phyloP scores from a whole-genome alignment of 2,113 vertebrate species.

The Sitta europaea region DNA sequence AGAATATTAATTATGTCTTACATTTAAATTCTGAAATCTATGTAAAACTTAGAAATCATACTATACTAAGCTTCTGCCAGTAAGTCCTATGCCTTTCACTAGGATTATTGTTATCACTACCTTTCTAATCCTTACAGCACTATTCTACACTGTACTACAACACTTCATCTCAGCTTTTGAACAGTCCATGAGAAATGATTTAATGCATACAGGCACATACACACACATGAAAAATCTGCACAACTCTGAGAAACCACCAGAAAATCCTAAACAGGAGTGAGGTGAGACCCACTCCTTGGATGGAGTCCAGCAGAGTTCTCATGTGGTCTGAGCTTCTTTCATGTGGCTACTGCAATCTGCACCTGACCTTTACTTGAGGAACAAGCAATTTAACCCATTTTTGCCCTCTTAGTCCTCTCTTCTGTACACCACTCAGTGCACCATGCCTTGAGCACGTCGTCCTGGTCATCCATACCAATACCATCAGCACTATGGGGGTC shows the following conservation, averaged over 20 bases:
- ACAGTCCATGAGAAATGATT: neutral
- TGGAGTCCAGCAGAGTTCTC: neutral
- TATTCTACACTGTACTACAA: neutral
- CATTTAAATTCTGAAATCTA: neutral
- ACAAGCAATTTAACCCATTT: neutral
- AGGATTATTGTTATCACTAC: neutral
- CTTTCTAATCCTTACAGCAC: neutral
- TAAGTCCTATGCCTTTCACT: neutral
- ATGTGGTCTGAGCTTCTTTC: neutral
- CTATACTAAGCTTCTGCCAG: neutral
- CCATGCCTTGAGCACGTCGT: fast-evolving
- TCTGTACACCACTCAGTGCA: too few relatives aligned
- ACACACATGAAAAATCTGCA: neutral
- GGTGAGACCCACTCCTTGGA: neutral
- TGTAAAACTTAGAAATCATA: neutral
- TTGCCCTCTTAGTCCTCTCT: neutral
- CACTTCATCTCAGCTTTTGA: neutral
- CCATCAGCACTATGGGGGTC: neutral
- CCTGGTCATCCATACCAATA: neutral
- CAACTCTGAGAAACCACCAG: neutral
- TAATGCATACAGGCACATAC: neutral
- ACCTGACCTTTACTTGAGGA: neutral
- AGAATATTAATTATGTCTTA: neutral
- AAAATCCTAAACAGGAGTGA: neutral
- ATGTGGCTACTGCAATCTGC: neutral